A percentile compares a stretch with the other conserved stretches of the same genome.
phyloP scores from a whole-genome alignment of 2,797 vertebrate genomes.

The Etheostoma nigrum region DNA sequence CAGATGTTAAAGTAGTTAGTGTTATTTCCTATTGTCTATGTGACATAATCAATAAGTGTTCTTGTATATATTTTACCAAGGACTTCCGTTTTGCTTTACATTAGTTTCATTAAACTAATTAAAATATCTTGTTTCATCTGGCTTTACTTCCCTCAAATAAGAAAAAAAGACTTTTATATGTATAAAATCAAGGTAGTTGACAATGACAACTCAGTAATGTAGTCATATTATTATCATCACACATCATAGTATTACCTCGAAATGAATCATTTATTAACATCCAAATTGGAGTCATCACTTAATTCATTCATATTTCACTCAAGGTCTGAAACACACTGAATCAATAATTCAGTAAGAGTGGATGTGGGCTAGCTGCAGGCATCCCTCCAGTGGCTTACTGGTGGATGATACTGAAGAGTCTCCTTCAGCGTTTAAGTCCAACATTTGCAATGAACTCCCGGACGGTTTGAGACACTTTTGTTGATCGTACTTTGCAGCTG shows the following conservation, averaged over 20 bases:
- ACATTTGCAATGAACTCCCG: conserved; percentile 49
- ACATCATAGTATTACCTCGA: conserved; percentile 32
- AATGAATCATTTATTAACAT: conserved; percentile 50
- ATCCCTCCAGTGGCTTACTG: conserved; percentile 46
- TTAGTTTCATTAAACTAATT: conserved; percentile 11
- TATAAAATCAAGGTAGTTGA: neutral
- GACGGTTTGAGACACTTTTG: conserved; percentile 30
- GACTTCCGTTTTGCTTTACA: conserved; percentile 17
- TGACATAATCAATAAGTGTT: neutral
- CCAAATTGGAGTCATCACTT: conserved; percentile 52
- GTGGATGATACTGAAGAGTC: conserved; percentile 50
- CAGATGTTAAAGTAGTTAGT: conserved; percentile 46
- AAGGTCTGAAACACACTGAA: conserved; percentile 64
- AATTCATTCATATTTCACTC: conserved; percentile 73
- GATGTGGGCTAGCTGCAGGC: conserved; percentile 54
- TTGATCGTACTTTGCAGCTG: conserved; percentile 38
- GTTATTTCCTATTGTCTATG: conserved; percentile 16
- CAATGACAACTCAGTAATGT: conserved; percentile 5
- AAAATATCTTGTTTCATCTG: neutral
- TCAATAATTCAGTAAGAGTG: conserved; percentile 71
- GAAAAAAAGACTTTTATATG: neutral
- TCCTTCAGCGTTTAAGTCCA: conserved; percentile 35
- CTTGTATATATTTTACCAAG: conserved; percentile 33
- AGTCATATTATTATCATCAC: conserved; percentile 33
- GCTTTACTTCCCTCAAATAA: neutral